These are phyloP conservation scores for Gymnodraco acuticeps DNA, from an alignment of 2,797 vertebrate species.

Conservation along the genomic window DNA sequence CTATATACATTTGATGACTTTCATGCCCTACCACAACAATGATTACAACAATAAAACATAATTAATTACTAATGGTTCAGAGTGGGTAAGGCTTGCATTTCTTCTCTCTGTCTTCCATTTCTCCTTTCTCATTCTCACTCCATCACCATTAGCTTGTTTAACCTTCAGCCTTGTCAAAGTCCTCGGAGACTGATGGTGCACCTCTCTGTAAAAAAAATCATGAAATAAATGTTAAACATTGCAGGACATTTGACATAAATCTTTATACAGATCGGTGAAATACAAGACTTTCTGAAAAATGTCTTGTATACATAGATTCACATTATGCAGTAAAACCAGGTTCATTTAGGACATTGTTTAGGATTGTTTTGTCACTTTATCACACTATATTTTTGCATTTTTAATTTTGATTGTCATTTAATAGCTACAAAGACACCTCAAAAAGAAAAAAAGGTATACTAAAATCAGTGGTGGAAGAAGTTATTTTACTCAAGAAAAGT, in stretches of 20 bases:
- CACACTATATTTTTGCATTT: too few species aligned
- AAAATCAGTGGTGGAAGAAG: too few species aligned
- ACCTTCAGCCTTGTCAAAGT: constrained; percentile 29
- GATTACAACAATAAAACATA: not conserved
- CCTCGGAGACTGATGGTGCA: constrained; percentile 19
- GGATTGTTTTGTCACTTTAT: too few species aligned
- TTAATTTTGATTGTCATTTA: too few species aligned
- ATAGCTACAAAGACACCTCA: not conserved
- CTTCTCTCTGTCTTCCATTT: not conserved
- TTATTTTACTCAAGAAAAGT: too few species aligned
- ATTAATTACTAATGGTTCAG: not conserved
- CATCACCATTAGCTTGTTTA: not conserved
- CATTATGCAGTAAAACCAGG: too few species aligned
- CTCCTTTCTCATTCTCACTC: not conserved
- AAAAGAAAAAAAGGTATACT: not conserved
- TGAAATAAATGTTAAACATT: not conserved
- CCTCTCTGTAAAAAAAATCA: constrained; percentile 37
- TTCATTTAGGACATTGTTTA: too few species aligned
- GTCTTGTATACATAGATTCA: too few species aligned
- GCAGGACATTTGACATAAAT: not conserved
- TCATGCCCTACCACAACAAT: not conserved
- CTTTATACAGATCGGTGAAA: not conserved
- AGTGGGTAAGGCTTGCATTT: not conserved
- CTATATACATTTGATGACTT: not conserved
- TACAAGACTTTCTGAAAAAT: too few species aligned